Percentiles rank a stretch among this genome's conserved stretches.
Conservation (phyloP, 2,797 vertebrate genomes). For the Gymnothorax reevesii region DNA sequence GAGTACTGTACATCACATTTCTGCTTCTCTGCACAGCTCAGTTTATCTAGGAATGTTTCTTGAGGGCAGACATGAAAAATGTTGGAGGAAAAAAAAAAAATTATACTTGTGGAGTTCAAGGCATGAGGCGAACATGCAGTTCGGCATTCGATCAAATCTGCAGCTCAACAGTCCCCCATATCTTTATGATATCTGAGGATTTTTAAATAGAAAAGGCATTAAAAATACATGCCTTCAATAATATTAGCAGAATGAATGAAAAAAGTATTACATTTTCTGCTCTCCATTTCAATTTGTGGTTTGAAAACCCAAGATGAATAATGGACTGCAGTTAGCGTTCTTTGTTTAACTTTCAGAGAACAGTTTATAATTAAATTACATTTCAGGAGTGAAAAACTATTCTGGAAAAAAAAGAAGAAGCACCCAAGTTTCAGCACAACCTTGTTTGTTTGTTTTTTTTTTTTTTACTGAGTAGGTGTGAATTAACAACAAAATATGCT, state of each 20-base stretch:
- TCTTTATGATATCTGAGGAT: conserved; percentile 40
- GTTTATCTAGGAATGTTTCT: conserved; percentile 47
- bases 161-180: conserved; percentile 48
- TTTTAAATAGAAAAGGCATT: conserved; percentile 38
- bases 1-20: conserved; percentile 38
- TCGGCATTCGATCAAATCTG: conserved; percentile 50
- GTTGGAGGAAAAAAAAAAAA: conserved; percentile 36
- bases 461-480: not conserved
- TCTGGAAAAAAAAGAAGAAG: not conserved
- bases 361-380: not conserved
- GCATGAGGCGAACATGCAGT: conserved; percentile 34
- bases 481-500: not conserved
- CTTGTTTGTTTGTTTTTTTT: not conserved
- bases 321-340: conserved; percentile 1
- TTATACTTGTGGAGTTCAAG: conserved; percentile 36
- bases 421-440: not conserved
- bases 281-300: conserved; percentile 37
- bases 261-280: conserved; percentile 32
- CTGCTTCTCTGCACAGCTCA: conserved; percentile 35
- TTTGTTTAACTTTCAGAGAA: not conserved
- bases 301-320: conserved; percentile 34
- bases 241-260: conserved; percentile 50
- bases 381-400: not conserved
- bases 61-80: conserved; percentile 44
- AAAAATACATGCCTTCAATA: conserved; percentile 49